Evolutionary conservation across 2,113 vertebrate genomes (phyloP), one percentile per base, ranked within the genome.

Genomic region (Morphnarchus princeps): DNA sequence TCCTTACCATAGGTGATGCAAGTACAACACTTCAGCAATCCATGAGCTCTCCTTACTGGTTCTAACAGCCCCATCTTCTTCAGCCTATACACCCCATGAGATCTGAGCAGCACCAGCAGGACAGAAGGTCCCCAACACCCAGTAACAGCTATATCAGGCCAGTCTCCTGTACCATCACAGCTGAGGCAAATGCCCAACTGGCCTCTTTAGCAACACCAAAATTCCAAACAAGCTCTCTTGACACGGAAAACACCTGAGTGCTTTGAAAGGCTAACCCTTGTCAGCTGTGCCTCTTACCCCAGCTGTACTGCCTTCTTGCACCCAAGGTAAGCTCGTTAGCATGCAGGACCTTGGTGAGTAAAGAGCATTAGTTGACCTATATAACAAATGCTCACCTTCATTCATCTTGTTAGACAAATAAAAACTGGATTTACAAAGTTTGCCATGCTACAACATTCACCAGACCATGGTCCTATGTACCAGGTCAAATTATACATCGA

Each of bases 41-140:
- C n/a, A 20, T 2, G 2, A 66, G 28, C n/a, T 71, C 38, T 65
- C 45, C 45, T 31, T 72, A 66, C 29, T 7, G 7, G 49, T 15
- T 63, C 73, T 16, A 76, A 31, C 32, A 65, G 26, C 42, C 22
- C 29, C 54, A 13, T 32, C 40, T 59, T 52, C 38, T 49, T 42
- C 52, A 67, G 52, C 47, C 47, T 55, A 25, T 7, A 13, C 13
- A 43, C 5, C 21, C 16, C 0, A 0, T 12, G 28, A 63, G 19
- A 7, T 47, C 7, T 25, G 26, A 43, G 20, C 21, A n/a, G 19
- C 17, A 62, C 12, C 6, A 3, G 32, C 49, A 59, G 20, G 15
- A 21, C 1, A 62, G 22, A 43, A 73, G 11, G 21, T 34, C 45
- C 18, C 14, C 5, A 19, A 7, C 2, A 38, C 8, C 34, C 24